Evolutionary conservation across 1,140 invertebrate genomes (phyloP), one percentile per base, ranked within the genome.

Genomic region (Mylabris phalerata): DNA sequence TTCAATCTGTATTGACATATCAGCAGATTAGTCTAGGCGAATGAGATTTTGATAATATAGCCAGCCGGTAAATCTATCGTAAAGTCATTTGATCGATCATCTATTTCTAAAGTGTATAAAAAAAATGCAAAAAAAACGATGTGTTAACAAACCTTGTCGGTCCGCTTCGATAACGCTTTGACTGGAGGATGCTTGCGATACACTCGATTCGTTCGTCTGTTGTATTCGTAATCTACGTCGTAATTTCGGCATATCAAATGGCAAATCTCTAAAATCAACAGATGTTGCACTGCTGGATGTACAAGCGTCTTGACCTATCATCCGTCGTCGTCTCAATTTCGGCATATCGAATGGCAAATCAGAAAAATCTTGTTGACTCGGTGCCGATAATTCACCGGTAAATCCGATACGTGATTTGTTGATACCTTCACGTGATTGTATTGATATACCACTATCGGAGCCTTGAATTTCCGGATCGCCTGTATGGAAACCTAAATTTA

Each of bases 291-390:
- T 87, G 40, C 84, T 82, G 10, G 85, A 86, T 38, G 86, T 88
- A 44, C 82, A 84, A 6, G 80, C 80, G 41, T 80, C 79, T 62
- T 83, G 74, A 67, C 80, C 79, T 9, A 80, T 72, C 56, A 80
- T 74, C 59, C 88, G 80, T 71, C 85, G 81, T 46, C 90, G 79
- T 44, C 89, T 76, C 50, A 93, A 73, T 71, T 93, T 93, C n/a
- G 90, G 90, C 89, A 92, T 92, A 63, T 93, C 90, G 65, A 92
- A 93, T 0, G 90, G 90, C 55, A 92, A 77, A 75, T 90, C 86
- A 13, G 80, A 80, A 27, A 89, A 76, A 65, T 88, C 86, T 11
- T 75, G 63, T 71, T 75, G 62, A 71, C 72, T 58, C 67, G 70
- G 40, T 71, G 62, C 61, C 44, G 64, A 63, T 48, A 69, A 48